Evolutionary conservation across 2,888 invertebrate species (phyloP).

Genomic region (Brenthis ino): DNA sequence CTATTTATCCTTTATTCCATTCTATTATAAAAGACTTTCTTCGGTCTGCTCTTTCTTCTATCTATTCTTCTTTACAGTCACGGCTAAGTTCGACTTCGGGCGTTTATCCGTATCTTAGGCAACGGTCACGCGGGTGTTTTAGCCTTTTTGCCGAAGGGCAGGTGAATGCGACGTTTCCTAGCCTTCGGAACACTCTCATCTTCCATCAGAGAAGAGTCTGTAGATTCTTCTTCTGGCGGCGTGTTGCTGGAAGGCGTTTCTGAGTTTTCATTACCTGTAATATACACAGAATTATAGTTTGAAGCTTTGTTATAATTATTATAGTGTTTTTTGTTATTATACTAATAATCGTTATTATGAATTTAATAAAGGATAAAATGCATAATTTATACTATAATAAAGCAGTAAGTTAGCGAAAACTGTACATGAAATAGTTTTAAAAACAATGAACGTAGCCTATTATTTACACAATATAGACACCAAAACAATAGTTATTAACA

Average conservation of each 20-base stretch:
- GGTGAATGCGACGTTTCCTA: conserved; percentile 84
- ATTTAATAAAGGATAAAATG: no score
- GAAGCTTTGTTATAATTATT: neutral
- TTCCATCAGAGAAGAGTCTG: conserved; percentile 86
- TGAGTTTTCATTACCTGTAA: conserved; percentile 43
- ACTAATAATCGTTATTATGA: no score
- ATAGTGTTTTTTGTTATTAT: no score
- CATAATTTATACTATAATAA: no score
- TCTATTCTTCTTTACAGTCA: conserved; percentile 19
- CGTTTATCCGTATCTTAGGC: conserved; percentile 17
- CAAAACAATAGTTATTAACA: no score
- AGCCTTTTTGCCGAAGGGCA: conserved; percentile 84
- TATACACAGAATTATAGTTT: neutral
- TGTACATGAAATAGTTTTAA: no score
- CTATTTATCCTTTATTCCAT: neutral
- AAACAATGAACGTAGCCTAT: no score
- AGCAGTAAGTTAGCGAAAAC: no score
- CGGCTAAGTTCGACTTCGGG: neutral
- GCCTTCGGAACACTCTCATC: conserved; percentile 81
- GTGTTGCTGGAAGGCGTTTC: conserved; percentile 63
- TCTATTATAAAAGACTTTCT: neutral
- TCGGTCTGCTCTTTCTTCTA: conserved; percentile 3
- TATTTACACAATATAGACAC: no score
- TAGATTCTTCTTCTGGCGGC: conserved; percentile 86
- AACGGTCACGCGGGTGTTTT: conserved; percentile 78